phyloP scores from a whole-genome alignment of 1,140 invertebrate genomes.

The Drosophila virilis region DNA sequence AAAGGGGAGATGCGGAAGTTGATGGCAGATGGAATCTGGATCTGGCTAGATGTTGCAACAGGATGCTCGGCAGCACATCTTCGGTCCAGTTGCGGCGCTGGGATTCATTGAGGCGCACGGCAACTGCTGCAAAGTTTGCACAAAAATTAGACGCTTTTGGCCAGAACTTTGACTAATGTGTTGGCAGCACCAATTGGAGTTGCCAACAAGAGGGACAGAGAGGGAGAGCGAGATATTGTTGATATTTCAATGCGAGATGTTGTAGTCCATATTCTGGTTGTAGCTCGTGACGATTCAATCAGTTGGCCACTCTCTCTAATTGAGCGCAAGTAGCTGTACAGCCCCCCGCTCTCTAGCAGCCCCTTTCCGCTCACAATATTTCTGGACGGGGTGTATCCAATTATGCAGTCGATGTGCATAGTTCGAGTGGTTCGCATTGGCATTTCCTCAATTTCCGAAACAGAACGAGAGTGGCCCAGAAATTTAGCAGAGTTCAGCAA shows the following conservation, averaged over 20 bases:
- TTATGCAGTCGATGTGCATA: slow-evolving; percentile 62
- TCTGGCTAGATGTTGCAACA: slow-evolving; percentile 6
- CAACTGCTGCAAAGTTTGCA: slow-evolving; percentile 42
- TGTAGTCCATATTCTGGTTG: background rate
- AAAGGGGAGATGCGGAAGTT: slow-evolving; percentile 4
- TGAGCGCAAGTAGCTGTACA: slow-evolving; percentile 50
- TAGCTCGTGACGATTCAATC: slow-evolving; percentile 55
- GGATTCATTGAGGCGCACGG: slow-evolving; percentile 34
- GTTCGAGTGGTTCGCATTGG: slow-evolving; percentile 32
- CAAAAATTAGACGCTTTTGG: slow-evolving; percentile 58
- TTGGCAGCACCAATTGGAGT: slow-evolving; percentile 7
- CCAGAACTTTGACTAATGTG: slow-evolving; percentile 42
- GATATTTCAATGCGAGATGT: slow-evolving; percentile 28
- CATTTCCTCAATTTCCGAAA: slow-evolving; percentile 51
- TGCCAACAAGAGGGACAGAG: slow-evolving; percentile 1
- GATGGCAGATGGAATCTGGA: background rate
- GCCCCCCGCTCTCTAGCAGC: too few species aligned
- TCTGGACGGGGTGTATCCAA: slow-evolving; percentile 40
- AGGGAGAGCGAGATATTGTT: slow-evolving; percentile 39
- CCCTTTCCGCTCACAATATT: too few species aligned
- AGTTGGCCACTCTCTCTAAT: slow-evolving; percentile 50
- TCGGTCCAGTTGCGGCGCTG: slow-evolving; percentile 4
- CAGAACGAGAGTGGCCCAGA: slow-evolving; percentile 4
- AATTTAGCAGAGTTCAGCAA: slow-evolving; percentile 51
- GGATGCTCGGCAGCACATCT: background rate